phyloP scores from a whole-genome alignment of 2,888 invertebrate species.

The Portevinia maculata region DNA sequence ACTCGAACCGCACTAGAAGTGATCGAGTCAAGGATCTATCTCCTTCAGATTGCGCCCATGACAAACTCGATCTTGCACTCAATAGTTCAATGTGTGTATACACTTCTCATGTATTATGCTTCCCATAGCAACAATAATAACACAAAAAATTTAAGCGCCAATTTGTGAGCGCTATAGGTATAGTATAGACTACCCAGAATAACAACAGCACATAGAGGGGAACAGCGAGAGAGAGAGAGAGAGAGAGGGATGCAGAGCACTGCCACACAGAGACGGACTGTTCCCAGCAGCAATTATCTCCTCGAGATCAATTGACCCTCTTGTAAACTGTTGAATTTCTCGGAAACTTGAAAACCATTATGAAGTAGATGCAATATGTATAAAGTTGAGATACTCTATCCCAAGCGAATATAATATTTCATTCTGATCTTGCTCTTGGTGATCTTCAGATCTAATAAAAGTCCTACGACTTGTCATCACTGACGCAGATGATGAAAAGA shows the following conservation, averaged over 20 bases:
- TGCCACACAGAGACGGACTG: slow-evolving; percentile 57
- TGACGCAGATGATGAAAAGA: slow-evolving; percentile 11
- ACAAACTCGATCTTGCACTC: slow-evolving; percentile 52
- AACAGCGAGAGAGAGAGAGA: slow-evolving; percentile 29
- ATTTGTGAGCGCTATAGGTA: slow-evolving; percentile 47
- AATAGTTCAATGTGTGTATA: slow-evolving; percentile 43
- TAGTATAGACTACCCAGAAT: neutral
- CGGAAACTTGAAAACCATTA: slow-evolving; percentile 56
- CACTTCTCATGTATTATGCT: slow-evolving; percentile 31
- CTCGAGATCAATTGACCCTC: slow-evolving; percentile 67
- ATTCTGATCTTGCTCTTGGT: slow-evolving; percentile 33
- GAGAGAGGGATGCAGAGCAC: slow-evolving; percentile 32
- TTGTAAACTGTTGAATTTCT: slow-evolving; percentile 62
- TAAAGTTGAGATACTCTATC: neutral
- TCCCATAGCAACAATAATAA: slow-evolving; percentile 50
- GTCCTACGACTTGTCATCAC: slow-evolving; percentile 28
- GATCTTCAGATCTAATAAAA: slow-evolving; percentile 36
- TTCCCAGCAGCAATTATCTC: slow-evolving; percentile 66
- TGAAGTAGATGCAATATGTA: slow-evolving; percentile 34
- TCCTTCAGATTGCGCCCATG: slow-evolving; percentile 63
- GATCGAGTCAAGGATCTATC: slow-evolving; percentile 69
- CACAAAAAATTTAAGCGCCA: slow-evolving; percentile 66
- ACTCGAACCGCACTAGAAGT: slow-evolving; percentile 59
- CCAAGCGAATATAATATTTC: slow-evolving; percentile 4
- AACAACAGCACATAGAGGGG: slow-evolving; percentile 4